These are phyloP conservation scores for Astyanax mexicanus DNA, from an alignment of 2,797 vertebrate species.

Conservation along the genomic window DNA sequence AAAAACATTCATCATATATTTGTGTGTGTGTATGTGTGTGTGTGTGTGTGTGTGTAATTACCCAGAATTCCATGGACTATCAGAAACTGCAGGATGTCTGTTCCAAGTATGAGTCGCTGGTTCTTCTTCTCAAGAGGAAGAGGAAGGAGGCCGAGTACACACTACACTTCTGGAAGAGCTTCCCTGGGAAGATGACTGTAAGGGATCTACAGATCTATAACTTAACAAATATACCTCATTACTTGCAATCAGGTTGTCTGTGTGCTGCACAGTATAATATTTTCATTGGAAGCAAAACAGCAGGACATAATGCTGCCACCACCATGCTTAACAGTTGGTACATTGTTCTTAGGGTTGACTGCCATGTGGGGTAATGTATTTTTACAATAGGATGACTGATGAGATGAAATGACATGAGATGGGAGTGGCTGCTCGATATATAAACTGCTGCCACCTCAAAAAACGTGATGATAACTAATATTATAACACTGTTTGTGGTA, in stretches of 20 bases:
- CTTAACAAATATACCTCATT: not conserved
- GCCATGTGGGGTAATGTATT: too few species aligned
- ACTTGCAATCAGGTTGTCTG: not conserved
- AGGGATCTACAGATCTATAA: conserved; percentile 26
- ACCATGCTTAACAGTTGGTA: too few species aligned
- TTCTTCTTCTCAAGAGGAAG: conserved; percentile 86
- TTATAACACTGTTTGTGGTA: too few species aligned
- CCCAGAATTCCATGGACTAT: conserved; percentile 87
- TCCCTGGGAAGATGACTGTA: conserved; percentile 98
- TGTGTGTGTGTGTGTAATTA: conserved; percentile 14
- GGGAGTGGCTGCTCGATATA: too few species aligned
- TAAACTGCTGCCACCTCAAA: too few species aligned
- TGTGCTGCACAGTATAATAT: too few species aligned
- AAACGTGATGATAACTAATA: too few species aligned
- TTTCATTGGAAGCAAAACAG: too few species aligned
- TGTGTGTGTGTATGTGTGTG: conserved; percentile 31
- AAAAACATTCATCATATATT: not conserved
- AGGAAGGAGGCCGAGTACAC: conserved; percentile 93
- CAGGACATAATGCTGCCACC: too few species aligned
- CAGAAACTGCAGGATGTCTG: conserved; percentile 90
- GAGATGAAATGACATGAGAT: too few species aligned
- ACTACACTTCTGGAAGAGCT: conserved; percentile 94
- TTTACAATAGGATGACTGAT: too few species aligned
- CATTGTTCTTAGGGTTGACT: too few species aligned
- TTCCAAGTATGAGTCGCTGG: conserved; percentile 87